These are phyloP conservation scores for Eubasilissa regina DNA, from an alignment of 1,140 invertebrate species.

Conservation along the genomic window DNA sequence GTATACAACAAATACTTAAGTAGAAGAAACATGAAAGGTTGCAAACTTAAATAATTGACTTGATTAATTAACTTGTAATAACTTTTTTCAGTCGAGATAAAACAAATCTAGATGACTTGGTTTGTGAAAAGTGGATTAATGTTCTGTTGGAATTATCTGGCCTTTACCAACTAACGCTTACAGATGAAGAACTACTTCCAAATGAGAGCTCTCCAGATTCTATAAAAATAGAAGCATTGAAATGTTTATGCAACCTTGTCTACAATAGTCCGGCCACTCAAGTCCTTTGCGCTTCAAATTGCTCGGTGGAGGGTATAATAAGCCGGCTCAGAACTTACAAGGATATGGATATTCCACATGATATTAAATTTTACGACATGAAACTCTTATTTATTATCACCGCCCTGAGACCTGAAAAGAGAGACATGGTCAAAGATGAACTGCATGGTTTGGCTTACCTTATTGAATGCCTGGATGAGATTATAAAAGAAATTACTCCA, in stretches of 20 bases:
- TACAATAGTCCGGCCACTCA: slow-evolving; percentile 85
- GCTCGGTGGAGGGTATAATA: slow-evolving; percentile 82
- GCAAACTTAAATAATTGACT: too few species aligned
- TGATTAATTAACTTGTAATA: slow-evolving; percentile 4
- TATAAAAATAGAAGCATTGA: slow-evolving; percentile 83
- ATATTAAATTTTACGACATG: slow-evolving; percentile 90
- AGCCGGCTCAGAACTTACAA: slow-evolving; percentile 81
- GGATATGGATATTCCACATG: slow-evolving; percentile 73
- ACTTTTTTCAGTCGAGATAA: slow-evolving; percentile 82
- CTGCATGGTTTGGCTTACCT: slow-evolving; percentile 87
- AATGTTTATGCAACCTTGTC: slow-evolving; percentile 91
- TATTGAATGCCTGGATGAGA: slow-evolving; percentile 85
- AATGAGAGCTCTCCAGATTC: slow-evolving; percentile 63
- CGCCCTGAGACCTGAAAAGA: slow-evolving; percentile 82
- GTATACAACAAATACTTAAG: too few species aligned
- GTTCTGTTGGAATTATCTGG: slow-evolving; percentile 78
- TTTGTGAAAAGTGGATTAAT: slow-evolving; percentile 79
- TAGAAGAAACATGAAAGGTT: too few species aligned
- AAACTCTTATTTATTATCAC: slow-evolving; percentile 91
- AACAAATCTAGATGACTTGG: slow-evolving; percentile 78
- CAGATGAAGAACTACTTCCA: slow-evolving; percentile 62
- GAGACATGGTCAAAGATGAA: slow-evolving; percentile 81
- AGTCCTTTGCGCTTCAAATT: slow-evolving; percentile 79
- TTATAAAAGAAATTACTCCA: slow-evolving; percentile 72
- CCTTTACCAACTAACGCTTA: slow-evolving; percentile 69